Conservation (phyloP, 2,888 invertebrate genomes). For the Chorisops tibialis region DNA sequence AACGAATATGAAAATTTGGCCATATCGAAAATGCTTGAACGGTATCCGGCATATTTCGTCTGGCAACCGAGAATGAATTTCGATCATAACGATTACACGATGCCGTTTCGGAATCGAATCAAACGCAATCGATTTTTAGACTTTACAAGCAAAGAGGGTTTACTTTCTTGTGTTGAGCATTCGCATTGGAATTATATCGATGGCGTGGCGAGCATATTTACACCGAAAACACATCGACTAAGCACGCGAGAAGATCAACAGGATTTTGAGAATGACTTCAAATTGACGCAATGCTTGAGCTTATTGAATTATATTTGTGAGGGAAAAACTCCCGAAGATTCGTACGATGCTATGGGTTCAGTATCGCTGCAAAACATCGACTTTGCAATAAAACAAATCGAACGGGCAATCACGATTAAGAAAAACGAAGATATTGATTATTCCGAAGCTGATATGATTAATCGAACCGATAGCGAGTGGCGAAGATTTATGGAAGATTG, state of each 20-base stretch:
- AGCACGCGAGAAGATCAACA: conserved; percentile 42
- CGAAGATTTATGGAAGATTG: conserved; percentile 41
- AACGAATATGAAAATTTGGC: conserved; percentile 50
- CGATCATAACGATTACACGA: conserved; percentile 39
- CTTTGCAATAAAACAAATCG: conserved; percentile 69
- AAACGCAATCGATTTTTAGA: conserved; percentile 43
- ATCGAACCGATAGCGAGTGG: conserved; percentile 37
- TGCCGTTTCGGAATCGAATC: conserved; percentile 46
- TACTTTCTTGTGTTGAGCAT: conserved; percentile 48
- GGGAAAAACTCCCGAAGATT: background rate
- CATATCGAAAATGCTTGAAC: conserved; percentile 60
- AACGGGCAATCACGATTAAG: conserved; percentile 59
- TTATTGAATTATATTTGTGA: conserved; percentile 61
- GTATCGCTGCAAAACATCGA: conserved; percentile 46
- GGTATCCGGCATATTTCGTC: conserved; percentile 65
- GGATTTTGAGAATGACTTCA: conserved; percentile 60
- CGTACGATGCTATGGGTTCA: background rate
- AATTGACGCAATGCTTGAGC: conserved; percentile 73
- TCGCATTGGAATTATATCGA: conserved; percentile 46
- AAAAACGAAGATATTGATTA: conserved; percentile 65
- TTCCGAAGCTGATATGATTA: conserved; percentile 21
- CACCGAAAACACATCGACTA: conserved; percentile 61
- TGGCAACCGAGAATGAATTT: conserved; percentile 57
- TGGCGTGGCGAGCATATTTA: conserved; percentile 54
- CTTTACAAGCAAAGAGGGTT: conserved; percentile 55